Conservation (phyloP, 1,140 invertebrate genomes). For the Zaprionus vittiger region DNA sequence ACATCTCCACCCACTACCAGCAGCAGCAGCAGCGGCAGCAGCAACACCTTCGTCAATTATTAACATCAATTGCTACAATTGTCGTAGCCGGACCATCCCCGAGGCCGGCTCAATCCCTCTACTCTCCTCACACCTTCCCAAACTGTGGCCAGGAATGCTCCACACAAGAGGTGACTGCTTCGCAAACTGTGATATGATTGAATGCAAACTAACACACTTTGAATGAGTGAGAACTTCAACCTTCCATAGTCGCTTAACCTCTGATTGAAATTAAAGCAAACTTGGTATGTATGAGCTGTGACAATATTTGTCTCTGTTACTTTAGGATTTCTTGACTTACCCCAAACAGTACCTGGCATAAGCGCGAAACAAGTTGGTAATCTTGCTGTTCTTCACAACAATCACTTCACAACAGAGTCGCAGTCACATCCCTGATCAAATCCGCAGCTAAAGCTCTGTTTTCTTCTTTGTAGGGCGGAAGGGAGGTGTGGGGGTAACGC, state of each 20-base stretch:
- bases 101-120: neutral
- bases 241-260: neutral
- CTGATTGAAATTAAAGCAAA: neutral
- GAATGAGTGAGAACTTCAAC: neutral
- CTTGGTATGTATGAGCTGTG: neutral
- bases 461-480: neutral
- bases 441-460: slow-evolving; percentile 29
- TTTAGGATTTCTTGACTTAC: neutral
- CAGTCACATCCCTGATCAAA: slow-evolving; percentile 52
- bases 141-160: slow-evolving; percentile 7
- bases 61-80: slow-evolving; percentile 83
- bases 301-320: neutral
- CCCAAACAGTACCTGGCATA: neutral
- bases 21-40: slow-evolving; percentile 28
- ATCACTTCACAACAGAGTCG: slow-evolving; percentile 3
- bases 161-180: slow-evolving; percentile 32
- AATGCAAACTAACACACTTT: neutral
- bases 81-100: slow-evolving; percentile 68
- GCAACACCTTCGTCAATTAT: slow-evolving; percentile 80
- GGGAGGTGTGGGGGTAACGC: slow-evolving; percentile 39
- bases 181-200: neutral
- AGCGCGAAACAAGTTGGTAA: neutral
- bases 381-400: neutral
- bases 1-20: slow-evolving; percentile 54
- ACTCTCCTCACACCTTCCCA: neutral